Evolutionary conservation across 2,113 vertebrate species (phyloP), one percentile per base, ranked within the genome.

Genomic region (Carassius gibelio): DNA sequence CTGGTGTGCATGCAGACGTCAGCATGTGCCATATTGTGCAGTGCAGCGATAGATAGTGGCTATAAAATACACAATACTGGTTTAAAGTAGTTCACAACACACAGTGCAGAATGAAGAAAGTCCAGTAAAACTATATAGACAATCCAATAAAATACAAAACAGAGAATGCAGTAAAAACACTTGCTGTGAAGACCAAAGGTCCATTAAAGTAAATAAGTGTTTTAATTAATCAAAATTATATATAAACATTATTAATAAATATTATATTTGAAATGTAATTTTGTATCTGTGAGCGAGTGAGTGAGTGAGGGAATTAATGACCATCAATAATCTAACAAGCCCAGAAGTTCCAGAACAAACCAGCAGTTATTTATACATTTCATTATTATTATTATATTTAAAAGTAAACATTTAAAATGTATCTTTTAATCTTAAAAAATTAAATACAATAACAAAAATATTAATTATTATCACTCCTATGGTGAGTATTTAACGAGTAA

Each of bases 1-100:
- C 48, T 38, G 50, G 26, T 21, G 75, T 59, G 55, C 75, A 77
- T 59, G 23, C 30, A 61, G 76, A 78, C 9, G 55, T 78, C 76
- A 76, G 75, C n/a, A 55, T 30, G 23, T 55, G 23, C 23, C 48
- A n/a, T 78, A 21, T 61, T 61, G 55, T 38, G 52, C 50, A 36
- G 34, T 6, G 19, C 76, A 61, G 50, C 55, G 19, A 61, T 61
- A 21, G 10, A 78, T n/a, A 59, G 52, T 17, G 9, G 34, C 21
- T 30, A 38, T 76, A 78, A 78, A 59, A 36, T n/a, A 30, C 9
- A 0, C 50, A 77, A 26, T 50, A 23, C n/a, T 38, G 72, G 21
- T n/a, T 4, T 45, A 21, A 45, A 45, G 19, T 72, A 21, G 15
- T 36, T 26, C 10, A 30, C 1, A 17, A n/a, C 21, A 19, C 52